Base-by-base conservation (phyloP, 2,113 vertebrate genomes). In the Amblyopsis rosae region DNA sequence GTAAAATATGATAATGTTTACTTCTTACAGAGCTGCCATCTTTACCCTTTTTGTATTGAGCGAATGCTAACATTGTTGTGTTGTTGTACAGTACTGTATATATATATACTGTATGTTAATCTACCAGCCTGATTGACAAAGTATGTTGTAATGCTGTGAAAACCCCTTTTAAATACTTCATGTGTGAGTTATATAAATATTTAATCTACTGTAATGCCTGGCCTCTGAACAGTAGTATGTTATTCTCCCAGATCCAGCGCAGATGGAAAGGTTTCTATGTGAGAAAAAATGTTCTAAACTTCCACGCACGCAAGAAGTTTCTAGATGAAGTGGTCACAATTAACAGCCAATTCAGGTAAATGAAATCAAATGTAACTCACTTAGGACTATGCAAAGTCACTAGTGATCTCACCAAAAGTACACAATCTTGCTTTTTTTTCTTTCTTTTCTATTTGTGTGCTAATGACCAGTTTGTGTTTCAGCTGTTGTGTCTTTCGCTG, bases 261-360 rank as follows among this genome's bases (percentile, higher is more conserved):
- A 88, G 35, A 11, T 99, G 97, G 96, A 89, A 94, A 85, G 96
- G 95, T 57, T 96, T 92, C 87, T 95, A 85, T 60, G 82, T 93
- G 67, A 94, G 95, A 72, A 98, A 94, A 69, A 92, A 95, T 61
- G 80, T 94, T 72, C 95, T 96, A 85, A 94, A 94, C 91, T 99
- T 94, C 87, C 95, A 93, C 69, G 94, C 90, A 64, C 89, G 95
- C 69, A 97, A 95, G 90, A 87, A 79, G 7, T 98, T 96, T 62
- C 78, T 98, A 86, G 86, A 90, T 81, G 91, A 87, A 19, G 12
- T 99, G 75, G 80, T 84, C 60, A 70, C 91, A 69, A 94, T 94
- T 77, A 96, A 98, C 12, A 77, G 92, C 3, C 72, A 92, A 72
- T 80, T 97, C 83, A 96, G 96, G 98, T 99, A 26, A 57, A 57